Base-by-base conservation (phyloP, 2,113 vertebrate species). In the Vombatus ursinus region DNA sequence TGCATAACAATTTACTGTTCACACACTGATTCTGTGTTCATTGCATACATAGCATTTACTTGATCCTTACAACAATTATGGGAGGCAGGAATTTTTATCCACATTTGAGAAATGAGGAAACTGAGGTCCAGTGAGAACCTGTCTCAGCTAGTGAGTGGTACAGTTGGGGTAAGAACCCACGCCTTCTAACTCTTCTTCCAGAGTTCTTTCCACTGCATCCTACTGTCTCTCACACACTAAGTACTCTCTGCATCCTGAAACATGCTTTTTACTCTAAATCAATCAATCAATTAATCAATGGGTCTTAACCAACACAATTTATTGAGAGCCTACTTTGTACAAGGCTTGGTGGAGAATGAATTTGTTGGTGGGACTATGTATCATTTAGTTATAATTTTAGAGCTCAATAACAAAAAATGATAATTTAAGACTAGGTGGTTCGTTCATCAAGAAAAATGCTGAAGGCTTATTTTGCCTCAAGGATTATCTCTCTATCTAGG, bases 221-320 rank as follows among this genome's bases (percentile, higher is more conserved):
- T 0, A 22, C 16, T 44, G 1, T 84, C n/a, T 44, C 6, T 44
- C 68, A 84, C n/a, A 84, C 68, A n/a, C 16, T 12, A 68, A 37
- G 57, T 3, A 16, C 0, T 16, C 57, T 51, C 47, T 91, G 12
- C 22, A 25, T 3, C 8, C 24, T 52, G 14, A 48, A 92, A 91
- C 54, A 53, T 89, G 5, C 10, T 96, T 95, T 93, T 92, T 57
- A 91, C 91, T 23, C 37, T 94, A 53, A 90, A 90, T 93, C 84
- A 94, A 24, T 95, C 61, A 50, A 10, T 93, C 52, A 95, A 47
- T 95, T 61, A 3, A 90, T 94, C 52, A 47, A 9, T 19, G 93
- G 23, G 48, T 93, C 61, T 51, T 91, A 89, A 28, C 47, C 77
- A 52, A 93, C 3, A 4, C 44, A 49, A 89, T 7, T 0, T 91